Evolutionary conservation across 2,113 vertebrate genomes (phyloP).

Genomic region (Otis tarda): DNA sequence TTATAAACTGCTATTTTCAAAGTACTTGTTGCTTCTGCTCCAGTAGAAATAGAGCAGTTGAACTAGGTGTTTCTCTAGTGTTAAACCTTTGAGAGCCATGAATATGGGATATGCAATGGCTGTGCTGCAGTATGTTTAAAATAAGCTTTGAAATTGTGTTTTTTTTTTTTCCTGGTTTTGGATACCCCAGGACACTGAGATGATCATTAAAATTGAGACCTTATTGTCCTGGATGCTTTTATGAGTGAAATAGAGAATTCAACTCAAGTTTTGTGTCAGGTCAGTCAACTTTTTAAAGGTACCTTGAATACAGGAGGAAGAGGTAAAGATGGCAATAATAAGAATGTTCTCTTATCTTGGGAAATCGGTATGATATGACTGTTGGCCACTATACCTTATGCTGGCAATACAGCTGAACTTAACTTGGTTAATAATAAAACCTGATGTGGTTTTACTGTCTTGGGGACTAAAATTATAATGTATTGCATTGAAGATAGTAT

Average conservation of each 20-base stretch:
- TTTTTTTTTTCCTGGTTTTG: background rate
- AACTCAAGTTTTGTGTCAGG: background rate
- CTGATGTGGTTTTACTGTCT: background rate
- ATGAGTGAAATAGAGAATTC: background rate
- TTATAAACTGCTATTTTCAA: background rate
- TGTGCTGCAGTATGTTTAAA: background rate
- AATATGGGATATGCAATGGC: background rate
- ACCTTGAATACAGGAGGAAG: background rate
- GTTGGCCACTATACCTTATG: background rate
- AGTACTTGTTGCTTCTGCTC: background rate
- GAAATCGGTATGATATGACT: background rate
- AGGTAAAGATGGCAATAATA: background rate
- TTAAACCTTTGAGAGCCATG: background rate
- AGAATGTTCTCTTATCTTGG: background rate
- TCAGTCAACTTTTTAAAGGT: background rate
- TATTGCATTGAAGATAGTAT: background rate
- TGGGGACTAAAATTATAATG: background rate
- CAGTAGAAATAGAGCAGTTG: background rate
- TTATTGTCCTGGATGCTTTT: background rate
- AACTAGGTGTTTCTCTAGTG: background rate
- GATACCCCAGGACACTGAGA: background rate
- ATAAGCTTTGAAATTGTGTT: background rate
- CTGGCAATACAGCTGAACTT: background rate
- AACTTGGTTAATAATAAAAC: background rate
- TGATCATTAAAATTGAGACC: background rate